phyloP scores from a whole-genome alignment of 2,888 invertebrate genomes.

The Hydraecia micacea region DNA sequence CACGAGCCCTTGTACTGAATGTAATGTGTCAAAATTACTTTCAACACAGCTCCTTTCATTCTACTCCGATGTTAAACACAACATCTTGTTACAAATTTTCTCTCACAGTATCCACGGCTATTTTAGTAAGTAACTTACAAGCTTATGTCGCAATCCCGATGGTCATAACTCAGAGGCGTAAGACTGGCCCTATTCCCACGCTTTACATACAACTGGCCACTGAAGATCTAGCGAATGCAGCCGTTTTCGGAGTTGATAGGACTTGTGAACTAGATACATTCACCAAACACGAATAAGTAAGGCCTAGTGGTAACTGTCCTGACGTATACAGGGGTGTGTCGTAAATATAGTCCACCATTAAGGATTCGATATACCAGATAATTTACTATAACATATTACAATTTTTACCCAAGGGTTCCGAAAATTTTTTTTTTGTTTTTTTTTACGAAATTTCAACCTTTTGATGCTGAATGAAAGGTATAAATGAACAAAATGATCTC shows the following conservation, averaged over 20 bases:
- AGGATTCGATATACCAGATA: too few relatives aligned
- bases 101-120: constrained; percentile 4
- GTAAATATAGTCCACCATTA: too few relatives aligned
- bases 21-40: not conserved
- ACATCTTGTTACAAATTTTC: constrained; percentile 14
- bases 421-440: too few relatives aligned
- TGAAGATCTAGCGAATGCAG: constrained; percentile 50
- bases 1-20: not conserved
- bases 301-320: not conserved
- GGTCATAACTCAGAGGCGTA: constrained; percentile 52
- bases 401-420: too few relatives aligned
- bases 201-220: constrained; percentile 56
- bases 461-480: not conserved
- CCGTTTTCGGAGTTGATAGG: constrained; percentile 33
- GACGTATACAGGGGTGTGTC: too few relatives aligned
- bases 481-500: not conserved
- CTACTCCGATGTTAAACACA: not conserved
- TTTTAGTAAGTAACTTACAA: constrained; percentile 18
- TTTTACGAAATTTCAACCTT: too few relatives aligned
- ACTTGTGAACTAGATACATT: constrained; percentile 35
- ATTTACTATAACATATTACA: too few relatives aligned
- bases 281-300: constrained; percentile 11
- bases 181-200: constrained; percentile 56
- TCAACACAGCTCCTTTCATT: constrained; percentile 2
- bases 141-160: constrained; percentile 35